Percentiles rank a stretch among this genome's conserved stretches.
These are phyloP conservation scores for Erethizon dorsatum DNA, from an alignment of 2,797 vertebrate genomes.

Conservation along the genomic window DNA sequence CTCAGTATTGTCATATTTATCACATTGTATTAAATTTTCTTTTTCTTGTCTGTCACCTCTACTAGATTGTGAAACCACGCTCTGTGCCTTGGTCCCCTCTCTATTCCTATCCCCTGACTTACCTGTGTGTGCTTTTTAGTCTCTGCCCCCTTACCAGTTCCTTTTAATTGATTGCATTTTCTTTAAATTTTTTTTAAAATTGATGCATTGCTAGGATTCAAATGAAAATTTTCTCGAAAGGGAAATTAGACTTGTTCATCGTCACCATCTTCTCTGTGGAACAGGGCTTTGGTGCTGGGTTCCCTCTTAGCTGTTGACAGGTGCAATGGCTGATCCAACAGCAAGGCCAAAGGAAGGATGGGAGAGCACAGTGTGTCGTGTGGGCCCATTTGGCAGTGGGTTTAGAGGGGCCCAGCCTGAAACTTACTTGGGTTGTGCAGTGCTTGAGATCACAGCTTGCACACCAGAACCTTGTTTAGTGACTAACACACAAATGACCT, in stretches of 20 bases:
- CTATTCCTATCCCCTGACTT: not conserved
- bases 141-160: not conserved
- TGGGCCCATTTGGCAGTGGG: not conserved
- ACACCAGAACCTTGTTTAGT: not conserved
- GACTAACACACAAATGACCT: not conserved
- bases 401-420: not conserved
- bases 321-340: not conserved
- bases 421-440: not conserved
- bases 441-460: not conserved
- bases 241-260: not conserved
- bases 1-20: not conserved
- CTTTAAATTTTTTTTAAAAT: not conserved
- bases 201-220: not conserved
- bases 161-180: constrained; percentile 40
- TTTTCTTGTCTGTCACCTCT: not conserved
- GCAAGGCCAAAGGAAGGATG: not conserved
- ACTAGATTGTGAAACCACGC: not conserved
- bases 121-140: not conserved
- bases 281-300: not conserved
- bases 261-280: not conserved
- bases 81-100: not conserved
- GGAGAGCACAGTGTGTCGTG: not conserved
- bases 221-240: not conserved
- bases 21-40: not conserved
- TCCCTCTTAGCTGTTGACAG: not conserved